Conservation (phyloP, 2,888 invertebrate species). For the Melinaea menophilus region DNA sequence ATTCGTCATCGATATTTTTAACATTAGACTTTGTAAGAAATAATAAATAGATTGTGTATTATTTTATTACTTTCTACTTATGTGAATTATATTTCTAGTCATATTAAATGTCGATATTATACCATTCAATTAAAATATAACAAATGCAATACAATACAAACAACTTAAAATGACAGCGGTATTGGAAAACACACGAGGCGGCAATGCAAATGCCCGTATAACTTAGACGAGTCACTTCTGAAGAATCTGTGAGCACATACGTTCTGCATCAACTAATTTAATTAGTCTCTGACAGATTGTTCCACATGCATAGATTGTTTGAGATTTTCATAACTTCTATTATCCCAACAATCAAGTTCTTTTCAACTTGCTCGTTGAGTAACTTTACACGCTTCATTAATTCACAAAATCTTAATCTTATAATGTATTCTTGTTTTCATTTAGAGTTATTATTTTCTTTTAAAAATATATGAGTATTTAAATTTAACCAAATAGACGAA, state of each 20-base stretch:
- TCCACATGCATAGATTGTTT: constrained; percentile 28
- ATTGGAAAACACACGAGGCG: constrained; percentile 11
- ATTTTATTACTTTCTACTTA: too few relatives aligned
- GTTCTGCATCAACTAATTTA: constrained; percentile 42
- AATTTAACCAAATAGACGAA: constrained; percentile 6
- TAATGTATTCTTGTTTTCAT: too few relatives aligned
- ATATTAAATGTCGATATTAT: neutral
- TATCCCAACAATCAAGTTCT: neutral
- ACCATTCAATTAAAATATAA: neutral
- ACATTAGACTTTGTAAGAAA: too few relatives aligned
- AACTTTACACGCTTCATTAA: too few relatives aligned
- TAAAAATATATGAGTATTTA: too few relatives aligned
- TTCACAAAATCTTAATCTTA: too few relatives aligned
- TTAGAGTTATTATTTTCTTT: too few relatives aligned
- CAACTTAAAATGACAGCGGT: constrained; percentile 9
- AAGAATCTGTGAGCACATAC: constrained; percentile 32
- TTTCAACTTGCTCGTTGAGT: too few relatives aligned
- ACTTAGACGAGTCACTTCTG: constrained; percentile 34
- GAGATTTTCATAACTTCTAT: constrained; percentile 12
- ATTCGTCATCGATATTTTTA: too few relatives aligned
- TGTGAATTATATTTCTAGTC: neutral
- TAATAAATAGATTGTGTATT: too few relatives aligned
- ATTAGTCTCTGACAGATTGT: constrained; percentile 40
- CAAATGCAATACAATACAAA: constrained; percentile 9
- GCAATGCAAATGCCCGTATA: constrained; percentile 28